phyloP scores from a whole-genome alignment of 2,888 invertebrate species.

The Sarcophaga rosellei region DNA sequence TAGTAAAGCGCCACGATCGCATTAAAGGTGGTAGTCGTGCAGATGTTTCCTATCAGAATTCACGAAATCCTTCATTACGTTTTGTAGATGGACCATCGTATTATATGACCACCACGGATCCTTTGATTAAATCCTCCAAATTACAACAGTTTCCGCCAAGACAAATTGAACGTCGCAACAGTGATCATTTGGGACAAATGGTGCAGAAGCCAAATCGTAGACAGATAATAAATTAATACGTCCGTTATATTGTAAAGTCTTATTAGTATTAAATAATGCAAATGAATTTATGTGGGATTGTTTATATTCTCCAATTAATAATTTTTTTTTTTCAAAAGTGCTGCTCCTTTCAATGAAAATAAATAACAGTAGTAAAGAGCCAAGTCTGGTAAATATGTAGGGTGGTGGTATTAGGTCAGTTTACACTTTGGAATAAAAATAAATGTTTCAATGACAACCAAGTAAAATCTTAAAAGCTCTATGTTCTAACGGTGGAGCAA shows the following conservation, averaged over 20 bases:
- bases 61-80: conserved; percentile 28
- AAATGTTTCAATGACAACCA: no score
- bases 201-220: background rate
- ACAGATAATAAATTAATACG: background rate
- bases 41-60: background rate
- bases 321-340: no score
- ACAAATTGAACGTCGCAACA: conserved; percentile 29
- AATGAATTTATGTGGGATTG: no score
- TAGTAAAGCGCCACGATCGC: conserved; percentile 54
- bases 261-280: background rate
- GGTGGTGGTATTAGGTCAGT: no score
- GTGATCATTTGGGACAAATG: background rate
- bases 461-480: no score
- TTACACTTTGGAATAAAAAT: no score
- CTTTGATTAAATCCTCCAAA: conserved; percentile 13
- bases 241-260: background rate
- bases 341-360: no score
- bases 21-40: conserved; percentile 12
- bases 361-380: no score
- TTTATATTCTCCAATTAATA: no score
- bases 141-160: conserved; percentile 38
- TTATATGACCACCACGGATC: conserved; percentile 29
- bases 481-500: no score
- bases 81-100: conserved; percentile 29
- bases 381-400: no score